Conservation (phyloP, 2,888 invertebrate species). For the Agrotis puta region DNA sequence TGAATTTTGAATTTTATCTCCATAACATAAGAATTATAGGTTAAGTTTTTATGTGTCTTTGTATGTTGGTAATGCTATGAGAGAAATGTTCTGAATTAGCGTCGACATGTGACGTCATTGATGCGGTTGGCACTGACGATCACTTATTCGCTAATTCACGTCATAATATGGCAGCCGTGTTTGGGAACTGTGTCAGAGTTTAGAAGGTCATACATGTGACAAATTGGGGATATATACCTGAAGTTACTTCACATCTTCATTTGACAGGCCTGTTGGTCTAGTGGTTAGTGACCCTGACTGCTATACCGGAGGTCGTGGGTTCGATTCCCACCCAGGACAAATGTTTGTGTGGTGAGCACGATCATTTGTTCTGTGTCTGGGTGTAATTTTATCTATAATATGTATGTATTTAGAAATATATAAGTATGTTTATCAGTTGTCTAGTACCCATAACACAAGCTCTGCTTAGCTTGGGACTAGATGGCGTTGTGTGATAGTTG, state of each 20-base stretch:
- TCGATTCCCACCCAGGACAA: too few species aligned
- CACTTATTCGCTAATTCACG: slow-evolving; percentile 39
- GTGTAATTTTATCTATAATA: too few species aligned
- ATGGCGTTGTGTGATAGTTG: too few species aligned
- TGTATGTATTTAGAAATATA: too few species aligned
- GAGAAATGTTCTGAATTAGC: slow-evolving; percentile 48
- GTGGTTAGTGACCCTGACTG: too few species aligned
- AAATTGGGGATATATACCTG: not conserved
- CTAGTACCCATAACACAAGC: too few species aligned
- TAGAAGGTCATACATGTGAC: not conserved
- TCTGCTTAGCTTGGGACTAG: too few species aligned
- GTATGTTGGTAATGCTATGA: slow-evolving; percentile 19
- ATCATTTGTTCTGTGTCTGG: too few species aligned
- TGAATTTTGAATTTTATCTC: not conserved
- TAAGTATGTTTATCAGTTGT: too few species aligned
- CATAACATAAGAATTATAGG: not conserved
- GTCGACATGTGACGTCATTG: slow-evolving; percentile 48
- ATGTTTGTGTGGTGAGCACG: too few species aligned
- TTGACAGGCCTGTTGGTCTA: too few species aligned
- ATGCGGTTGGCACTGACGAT: slow-evolving; percentile 53
- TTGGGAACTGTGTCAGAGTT: slow-evolving; percentile 21
- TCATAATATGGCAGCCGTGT: slow-evolving; percentile 9
- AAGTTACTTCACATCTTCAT: not conserved
- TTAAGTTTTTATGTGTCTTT: not conserved
- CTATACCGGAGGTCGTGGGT: too few species aligned